A percentile compares a stretch with the other conserved stretches of the same genome.
Evolutionary conservation across 2,888 invertebrate genomes (phyloP).

Genomic region (Macrophya alboannulata): DNA sequence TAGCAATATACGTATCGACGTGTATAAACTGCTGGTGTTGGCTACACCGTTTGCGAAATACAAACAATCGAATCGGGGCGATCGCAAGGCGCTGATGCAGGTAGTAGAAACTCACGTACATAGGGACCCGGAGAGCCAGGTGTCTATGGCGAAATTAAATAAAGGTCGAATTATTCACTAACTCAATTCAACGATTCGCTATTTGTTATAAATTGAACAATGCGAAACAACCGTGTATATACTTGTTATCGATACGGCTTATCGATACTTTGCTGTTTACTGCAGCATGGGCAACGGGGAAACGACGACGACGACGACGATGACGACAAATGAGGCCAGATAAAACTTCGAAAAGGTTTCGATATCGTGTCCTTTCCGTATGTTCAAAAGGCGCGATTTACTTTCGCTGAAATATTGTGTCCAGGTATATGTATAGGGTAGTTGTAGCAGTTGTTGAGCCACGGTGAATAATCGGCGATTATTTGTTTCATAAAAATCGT

Average conservation of each 20-base stretch:
- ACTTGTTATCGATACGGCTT: constrained; percentile 63
- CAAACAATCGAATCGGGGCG: constrained; percentile 71
- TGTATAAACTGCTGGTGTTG: neutral
- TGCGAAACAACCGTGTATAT: constrained; percentile 62
- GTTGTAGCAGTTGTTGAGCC: neutral
- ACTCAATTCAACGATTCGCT: constrained; percentile 57
- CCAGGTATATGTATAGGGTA: neutral
- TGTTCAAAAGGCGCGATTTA: neutral
- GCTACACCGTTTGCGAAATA: constrained; percentile 71
- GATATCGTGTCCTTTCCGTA: constrained; percentile 4
- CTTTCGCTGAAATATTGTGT: constrained; percentile 18
- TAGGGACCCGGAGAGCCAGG: constrained; percentile 57
- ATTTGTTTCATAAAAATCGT: neutral
- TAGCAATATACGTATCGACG: neutral
- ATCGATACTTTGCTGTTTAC: constrained; percentile 64
- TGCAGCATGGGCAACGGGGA: neutral
- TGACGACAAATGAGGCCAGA: neutral
- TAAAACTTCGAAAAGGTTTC: constrained; percentile 44
- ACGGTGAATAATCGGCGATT: neutral
- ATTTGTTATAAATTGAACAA: constrained; percentile 57
- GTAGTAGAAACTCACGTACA: constrained; percentile 15
- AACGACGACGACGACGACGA: neutral
- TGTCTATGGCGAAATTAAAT: constrained; percentile 65
- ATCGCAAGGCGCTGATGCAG: constrained; percentile 59
- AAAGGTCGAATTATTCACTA: constrained; percentile 64